Percentiles rank a stretch among this genome's conserved stretches.
Evolutionary conservation across 2,113 vertebrate species (phyloP).

Genomic region (Gallinago undulata): DNA sequence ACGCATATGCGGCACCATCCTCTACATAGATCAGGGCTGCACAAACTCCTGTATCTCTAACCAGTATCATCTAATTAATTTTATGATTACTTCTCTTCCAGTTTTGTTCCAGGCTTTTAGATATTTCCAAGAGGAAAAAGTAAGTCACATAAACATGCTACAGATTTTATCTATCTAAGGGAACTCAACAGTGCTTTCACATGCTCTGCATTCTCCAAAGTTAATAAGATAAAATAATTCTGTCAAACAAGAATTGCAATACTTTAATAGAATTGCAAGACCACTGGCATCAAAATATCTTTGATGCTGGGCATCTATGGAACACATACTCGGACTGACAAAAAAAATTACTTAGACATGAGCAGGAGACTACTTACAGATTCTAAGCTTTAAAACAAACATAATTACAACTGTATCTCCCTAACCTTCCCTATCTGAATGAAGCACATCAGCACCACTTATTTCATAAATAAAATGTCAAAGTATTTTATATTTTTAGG

Average conservation of each 20-base stretch:
- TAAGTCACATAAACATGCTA: not conserved
- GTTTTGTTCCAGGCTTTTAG: not conserved
- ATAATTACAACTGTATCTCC: not conserved
- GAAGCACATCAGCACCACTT: not conserved
- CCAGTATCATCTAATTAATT: not conserved
- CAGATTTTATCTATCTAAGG: not conserved
- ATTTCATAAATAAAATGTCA: not conserved
- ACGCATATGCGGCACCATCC: not conserved
- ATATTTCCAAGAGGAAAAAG: not conserved
- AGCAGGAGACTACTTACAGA: not conserved
- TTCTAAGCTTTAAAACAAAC: not conserved
- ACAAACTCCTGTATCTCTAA: not conserved
- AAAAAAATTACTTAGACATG: not conserved
- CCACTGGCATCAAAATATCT: not conserved
- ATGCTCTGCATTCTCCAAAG: not conserved
- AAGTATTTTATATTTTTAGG: not conserved
- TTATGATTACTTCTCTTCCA: not conserved
- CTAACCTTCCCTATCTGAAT: not conserved
- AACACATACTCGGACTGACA: not conserved
- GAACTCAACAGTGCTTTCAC: not conserved
- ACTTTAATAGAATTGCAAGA: not conserved
- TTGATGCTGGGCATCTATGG: not conserved
- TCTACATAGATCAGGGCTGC: not conserved
- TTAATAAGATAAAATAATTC: not conserved
- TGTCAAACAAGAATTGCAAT: not conserved